A percentile compares a stretch with the other conserved stretches of the same genome.
These are phyloP conservation scores for Otolemur crassicaudatus DNA, from an alignment of 2,797 vertebrate genomes.

Conservation along the genomic window DNA sequence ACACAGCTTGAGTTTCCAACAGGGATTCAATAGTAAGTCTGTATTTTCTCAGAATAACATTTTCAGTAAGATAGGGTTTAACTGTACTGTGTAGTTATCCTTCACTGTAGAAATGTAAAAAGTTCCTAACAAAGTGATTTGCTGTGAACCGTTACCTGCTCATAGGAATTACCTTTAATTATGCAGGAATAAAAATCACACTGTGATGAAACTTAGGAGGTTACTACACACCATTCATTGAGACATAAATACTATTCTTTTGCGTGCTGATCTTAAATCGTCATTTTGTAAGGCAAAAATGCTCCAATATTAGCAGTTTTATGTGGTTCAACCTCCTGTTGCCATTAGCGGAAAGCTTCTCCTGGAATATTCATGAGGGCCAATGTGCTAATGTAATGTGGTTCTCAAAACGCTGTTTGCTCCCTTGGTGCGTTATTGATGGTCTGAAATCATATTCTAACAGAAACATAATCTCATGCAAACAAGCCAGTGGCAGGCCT, in stretches of 20 bases:
- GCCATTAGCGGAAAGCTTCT: neutral
- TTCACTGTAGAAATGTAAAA: neutral
- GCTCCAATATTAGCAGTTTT: neutral
- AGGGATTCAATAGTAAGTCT: neutral
- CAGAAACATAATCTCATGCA: neutral
- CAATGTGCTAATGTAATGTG: neutral
- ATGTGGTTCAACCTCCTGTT: neutral
- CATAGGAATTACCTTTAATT: neutral
- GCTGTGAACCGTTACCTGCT: neutral
- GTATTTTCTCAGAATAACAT: neutral
- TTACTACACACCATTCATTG: neutral
- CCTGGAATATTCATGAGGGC: neutral
- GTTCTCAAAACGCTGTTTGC: neutral
- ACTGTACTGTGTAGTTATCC: neutral
- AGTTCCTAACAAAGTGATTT: neutral
- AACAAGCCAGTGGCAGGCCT: neutral
- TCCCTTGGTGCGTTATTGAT: neutral
- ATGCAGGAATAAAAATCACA: neutral
- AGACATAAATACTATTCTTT: neutral
- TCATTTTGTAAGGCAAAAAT: neutral
- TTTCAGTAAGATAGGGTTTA: neutral
- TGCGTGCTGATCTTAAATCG: neutral
- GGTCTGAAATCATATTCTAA: neutral
- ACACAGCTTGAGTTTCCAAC: neutral
- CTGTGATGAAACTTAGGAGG: neutral